Evolutionary conservation across 2,888 invertebrate genomes (phyloP), one percentile per base, ranked within the genome.

Genomic region (Ophioninae sp.): DNA sequence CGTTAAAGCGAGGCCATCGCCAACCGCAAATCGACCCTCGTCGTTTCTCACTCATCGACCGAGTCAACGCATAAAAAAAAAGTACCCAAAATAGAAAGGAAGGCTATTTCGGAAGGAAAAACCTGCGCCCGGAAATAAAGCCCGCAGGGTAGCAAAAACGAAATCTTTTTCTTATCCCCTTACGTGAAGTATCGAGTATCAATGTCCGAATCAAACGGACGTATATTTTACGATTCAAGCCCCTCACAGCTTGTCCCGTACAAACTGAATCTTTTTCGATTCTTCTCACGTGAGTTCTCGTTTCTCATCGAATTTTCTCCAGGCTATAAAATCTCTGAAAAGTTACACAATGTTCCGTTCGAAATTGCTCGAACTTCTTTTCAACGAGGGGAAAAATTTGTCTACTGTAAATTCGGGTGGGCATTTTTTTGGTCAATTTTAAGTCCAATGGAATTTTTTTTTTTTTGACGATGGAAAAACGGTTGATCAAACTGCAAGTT

Each of bases 131-230:
- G 30, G 30, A 30, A 30, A 30, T 30, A 30, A 30, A 30, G 30
- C 30, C 30, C 30, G 30, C 2, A 30, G 39, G 39, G 44, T 10
- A 21, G 39, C 17, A 44, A 21, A 68, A 41, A 44, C 20, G 17
- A 68, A 75, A 74, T 64, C n/a, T n/a, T n/a, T 20, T 61, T 64
- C 57, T 68, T 17, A 62, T 59, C 74, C 72, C 80, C 73, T 64
- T 65, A 30, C 30, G 20, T 7, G 44, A 30, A 77, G 61, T 17
- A 44, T n/a, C 73, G 73, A 0, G 76, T 67, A 76, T 76, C 65
- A 74, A 78, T 74, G 74, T 72, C 62, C 20, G 57, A 83, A 83
- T 83, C 57, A 77, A 83, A 83, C 79, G 80, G 76, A 80, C 68
- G 21, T 50, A 67, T 76, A 73, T 65, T 61, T 83, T 73, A 77